A percentile compares a stretch with the other conserved stretches of the same genome.
Evolutionary conservation across 2,888 invertebrate species (phyloP).

Genomic region (Cotesia congregata): DNA sequence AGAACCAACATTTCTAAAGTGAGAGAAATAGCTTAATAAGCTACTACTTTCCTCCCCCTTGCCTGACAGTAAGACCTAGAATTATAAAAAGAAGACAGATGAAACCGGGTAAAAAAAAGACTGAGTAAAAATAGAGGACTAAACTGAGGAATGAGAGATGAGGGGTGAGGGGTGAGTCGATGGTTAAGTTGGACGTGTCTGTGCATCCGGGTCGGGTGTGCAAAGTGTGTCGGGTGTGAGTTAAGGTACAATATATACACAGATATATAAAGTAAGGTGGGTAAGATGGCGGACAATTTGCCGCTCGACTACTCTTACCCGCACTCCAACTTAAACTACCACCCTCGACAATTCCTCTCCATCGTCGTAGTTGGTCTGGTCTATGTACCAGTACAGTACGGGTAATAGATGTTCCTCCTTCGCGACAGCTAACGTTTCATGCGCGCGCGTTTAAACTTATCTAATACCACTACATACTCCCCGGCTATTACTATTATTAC

Average conservation of each 20-base stretch:
- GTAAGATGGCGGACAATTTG: constrained; percentile 71
- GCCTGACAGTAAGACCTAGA: constrained; percentile 19
- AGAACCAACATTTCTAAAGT: constrained; percentile 31
- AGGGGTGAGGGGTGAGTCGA: constrained; percentile 26
- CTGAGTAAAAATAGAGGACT: constrained; percentile 9
- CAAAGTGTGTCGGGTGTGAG: constrained; percentile 57
- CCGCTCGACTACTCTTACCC: constrained; percentile 70
- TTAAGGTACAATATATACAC: constrained; percentile 58
- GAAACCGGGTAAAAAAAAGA: neutral
- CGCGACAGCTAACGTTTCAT: constrained; percentile 58
- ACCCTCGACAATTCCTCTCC: constrained; percentile 50
- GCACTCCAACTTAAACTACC: constrained; percentile 49
- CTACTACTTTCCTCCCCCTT: neutral
- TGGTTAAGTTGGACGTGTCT: constrained; percentile 16
- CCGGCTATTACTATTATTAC: constrained; percentile 30
- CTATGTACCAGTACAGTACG: constrained; percentile 56
- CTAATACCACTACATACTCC: constrained; percentile 27
- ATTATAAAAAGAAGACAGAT: neutral
- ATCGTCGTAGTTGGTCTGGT: constrained; percentile 40
- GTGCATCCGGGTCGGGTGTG: neutral
- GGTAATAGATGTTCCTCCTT: constrained; percentile 69
- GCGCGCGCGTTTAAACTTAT: constrained; percentile 46
- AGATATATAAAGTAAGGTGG: constrained; percentile 60
- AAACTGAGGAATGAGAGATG: constrained; percentile 36
- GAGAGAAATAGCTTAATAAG: constrained; percentile 25